These are phyloP conservation scores for Lagopus leucura DNA, from an alignment of 2,113 vertebrate species.

Conservation along the genomic window DNA sequence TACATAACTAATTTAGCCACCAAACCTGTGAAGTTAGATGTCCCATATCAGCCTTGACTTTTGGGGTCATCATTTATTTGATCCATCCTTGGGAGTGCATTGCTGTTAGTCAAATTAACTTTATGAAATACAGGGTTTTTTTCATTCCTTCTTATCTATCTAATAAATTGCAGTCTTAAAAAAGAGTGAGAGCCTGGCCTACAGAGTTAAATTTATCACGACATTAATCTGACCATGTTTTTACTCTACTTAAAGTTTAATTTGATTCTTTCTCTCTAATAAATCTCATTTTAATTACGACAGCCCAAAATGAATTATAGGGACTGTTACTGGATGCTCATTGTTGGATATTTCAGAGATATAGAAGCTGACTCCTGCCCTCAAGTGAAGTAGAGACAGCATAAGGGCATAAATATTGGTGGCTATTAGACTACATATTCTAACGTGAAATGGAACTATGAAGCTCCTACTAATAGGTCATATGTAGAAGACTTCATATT, in stretches of 20 bases:
- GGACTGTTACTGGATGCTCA: neutral
- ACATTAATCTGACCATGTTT: slow-evolving; percentile 59
- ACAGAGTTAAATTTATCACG: slow-evolving; percentile 56
- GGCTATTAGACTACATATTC: neutral
- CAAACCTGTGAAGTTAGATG: neutral
- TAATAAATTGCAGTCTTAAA: slow-evolving; percentile 53
- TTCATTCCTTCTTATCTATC: slow-evolving; percentile 29
- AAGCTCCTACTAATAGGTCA: neutral
- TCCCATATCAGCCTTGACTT: neutral
- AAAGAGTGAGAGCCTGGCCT: slow-evolving; percentile 25
- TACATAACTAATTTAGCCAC: neutral
- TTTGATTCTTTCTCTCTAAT: slow-evolving; percentile 63
- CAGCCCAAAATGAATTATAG: slow-evolving; percentile 45
- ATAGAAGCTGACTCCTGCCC: slow-evolving; percentile 18
- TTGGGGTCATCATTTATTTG: neutral
- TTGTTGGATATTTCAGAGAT: slow-evolving; percentile 27
- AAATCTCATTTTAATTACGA: slow-evolving; percentile 66
- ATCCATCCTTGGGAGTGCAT: neutral
- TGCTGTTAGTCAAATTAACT: slow-evolving; percentile 35
- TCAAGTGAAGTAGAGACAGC: slow-evolving; percentile 21
- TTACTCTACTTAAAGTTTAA: slow-evolving; percentile 56
- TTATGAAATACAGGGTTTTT: neutral
- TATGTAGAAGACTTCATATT: neutral
- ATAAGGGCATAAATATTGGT: neutral
- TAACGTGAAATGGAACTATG: neutral